These are phyloP conservation scores for Podocnemis expansa DNA, from an alignment of 2,113 vertebrate species.

Conservation along the genomic window DNA sequence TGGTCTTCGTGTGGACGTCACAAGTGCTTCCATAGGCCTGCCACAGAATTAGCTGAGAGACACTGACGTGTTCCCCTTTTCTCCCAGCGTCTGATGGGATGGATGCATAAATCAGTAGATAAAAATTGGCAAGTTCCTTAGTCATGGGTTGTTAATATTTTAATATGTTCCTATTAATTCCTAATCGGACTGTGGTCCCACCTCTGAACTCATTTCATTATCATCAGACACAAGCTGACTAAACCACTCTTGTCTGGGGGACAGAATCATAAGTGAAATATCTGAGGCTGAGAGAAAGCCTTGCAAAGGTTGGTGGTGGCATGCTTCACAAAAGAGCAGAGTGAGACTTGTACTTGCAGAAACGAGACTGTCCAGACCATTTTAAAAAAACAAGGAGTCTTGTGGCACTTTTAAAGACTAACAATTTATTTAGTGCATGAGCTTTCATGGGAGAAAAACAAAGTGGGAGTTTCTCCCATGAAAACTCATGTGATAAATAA, in stretches of 20 bases:
- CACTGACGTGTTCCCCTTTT: neutral
- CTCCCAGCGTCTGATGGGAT: neutral
- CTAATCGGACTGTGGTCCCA: neutral
- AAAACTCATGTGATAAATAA: too few relatives aligned
- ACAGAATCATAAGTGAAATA: neutral
- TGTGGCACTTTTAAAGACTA: too few relatives aligned
- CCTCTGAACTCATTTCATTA: neutral
- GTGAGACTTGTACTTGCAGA: neutral
- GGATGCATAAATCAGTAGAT: neutral
- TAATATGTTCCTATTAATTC: neutral
- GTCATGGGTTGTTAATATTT: neutral
- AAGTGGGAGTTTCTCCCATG: too few relatives aligned
- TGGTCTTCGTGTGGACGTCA: neutral
- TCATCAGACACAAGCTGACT: neutral
- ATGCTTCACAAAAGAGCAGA: neutral
- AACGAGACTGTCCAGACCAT: too few relatives aligned
- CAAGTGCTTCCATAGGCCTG: neutral
- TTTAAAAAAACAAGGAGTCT: too few relatives aligned
- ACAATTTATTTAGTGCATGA: too few relatives aligned
- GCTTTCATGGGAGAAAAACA: too few relatives aligned
- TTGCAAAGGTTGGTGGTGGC: rapidly evolving
- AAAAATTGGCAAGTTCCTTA: neutral
- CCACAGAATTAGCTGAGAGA: neutral
- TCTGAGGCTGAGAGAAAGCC: neutral
- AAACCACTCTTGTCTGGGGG: neutral